Evolutionary conservation across 2,888 invertebrate genomes (phyloP).

Genomic region (Eubasilissa splendida): DNA sequence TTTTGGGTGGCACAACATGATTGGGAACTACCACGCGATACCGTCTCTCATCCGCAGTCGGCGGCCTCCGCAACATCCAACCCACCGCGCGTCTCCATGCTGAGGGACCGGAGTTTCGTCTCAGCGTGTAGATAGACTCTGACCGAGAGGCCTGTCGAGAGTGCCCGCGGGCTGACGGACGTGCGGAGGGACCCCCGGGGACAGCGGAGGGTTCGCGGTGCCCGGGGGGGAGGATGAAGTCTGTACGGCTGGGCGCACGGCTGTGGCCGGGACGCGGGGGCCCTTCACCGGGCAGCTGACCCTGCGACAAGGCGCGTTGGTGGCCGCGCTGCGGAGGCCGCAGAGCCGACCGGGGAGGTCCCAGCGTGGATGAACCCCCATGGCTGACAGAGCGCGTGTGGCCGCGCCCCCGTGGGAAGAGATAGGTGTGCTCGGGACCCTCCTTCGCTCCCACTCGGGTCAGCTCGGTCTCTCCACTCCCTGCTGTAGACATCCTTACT

Average conservation of each 20-base stretch:
- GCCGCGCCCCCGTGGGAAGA: slow-evolving; percentile 73
- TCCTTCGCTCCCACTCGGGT: slow-evolving; percentile 69
- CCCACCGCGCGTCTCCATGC: slow-evolving; percentile 80
- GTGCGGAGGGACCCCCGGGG: slow-evolving; percentile 68
- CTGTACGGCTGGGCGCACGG: slow-evolving; percentile 88
- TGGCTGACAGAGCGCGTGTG: slow-evolving; percentile 90
- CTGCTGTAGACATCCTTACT: slow-evolving; percentile 80
- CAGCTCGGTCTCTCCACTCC: slow-evolving; percentile 75
- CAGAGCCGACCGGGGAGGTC: slow-evolving; percentile 79
- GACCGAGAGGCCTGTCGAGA: slow-evolving; percentile 91
- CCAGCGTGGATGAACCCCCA: slow-evolving; percentile 74
- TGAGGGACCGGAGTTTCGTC: slow-evolving; percentile 81
- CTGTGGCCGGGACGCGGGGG: slow-evolving; percentile 78
- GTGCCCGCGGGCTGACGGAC: slow-evolving; percentile 77
- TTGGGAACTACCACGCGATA: slow-evolving; percentile 87
- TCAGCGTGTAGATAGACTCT: slow-evolving; percentile 91
- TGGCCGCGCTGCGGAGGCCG: slow-evolving; percentile 84
- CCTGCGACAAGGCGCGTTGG: slow-evolving; percentile 89
- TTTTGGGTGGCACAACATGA: slow-evolving; percentile 87
- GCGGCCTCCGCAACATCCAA: slow-evolving; percentile 75
- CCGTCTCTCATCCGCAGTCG: slow-evolving; percentile 78
- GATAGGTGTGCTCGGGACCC: slow-evolving; percentile 71
- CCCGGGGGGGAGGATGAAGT: slow-evolving; percentile 90
- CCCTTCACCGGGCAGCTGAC: slow-evolving; percentile 82
- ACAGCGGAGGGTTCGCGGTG: slow-evolving; percentile 79